Conservation (phyloP, 2,888 invertebrate species). For the Agonopterix heracliana region DNA sequence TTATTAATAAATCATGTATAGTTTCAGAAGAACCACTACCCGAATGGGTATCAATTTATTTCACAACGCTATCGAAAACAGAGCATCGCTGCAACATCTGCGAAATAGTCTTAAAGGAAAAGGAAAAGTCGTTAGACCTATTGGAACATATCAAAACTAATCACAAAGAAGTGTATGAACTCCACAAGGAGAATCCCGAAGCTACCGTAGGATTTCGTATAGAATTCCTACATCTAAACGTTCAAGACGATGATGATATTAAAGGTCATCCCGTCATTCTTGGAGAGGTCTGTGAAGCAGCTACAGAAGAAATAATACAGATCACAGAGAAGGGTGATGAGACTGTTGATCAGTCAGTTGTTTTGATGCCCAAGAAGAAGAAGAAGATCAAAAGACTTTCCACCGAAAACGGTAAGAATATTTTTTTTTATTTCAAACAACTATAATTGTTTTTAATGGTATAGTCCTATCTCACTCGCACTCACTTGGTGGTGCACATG, state of each 20-base stretch:
- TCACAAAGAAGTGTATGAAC: conserved; percentile 52
- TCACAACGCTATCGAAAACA: conserved; percentile 27
- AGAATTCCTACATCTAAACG: conserved; percentile 56
- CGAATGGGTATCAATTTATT: conserved; percentile 61
- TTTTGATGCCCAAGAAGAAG: background rate
- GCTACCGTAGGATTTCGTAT: conserved; percentile 57
- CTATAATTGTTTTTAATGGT: too few species aligned
- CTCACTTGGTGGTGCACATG: too few species aligned
- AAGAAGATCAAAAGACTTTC: background rate
- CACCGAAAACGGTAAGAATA: background rate
- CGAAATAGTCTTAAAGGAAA: conserved; percentile 29
- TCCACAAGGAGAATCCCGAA: conserved; percentile 57
- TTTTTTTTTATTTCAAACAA: too few species aligned
- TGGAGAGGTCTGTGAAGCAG: conserved; percentile 45
- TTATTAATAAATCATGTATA: background rate
- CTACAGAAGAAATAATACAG: conserved; percentile 20
- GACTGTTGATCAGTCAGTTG: background rate
- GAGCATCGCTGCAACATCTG: conserved; percentile 55
- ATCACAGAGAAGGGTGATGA: conserved; percentile 2
- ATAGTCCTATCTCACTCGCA: too few species aligned
- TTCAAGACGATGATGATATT: conserved; percentile 40
- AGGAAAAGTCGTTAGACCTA: conserved; percentile 37
- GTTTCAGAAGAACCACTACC: conserved; percentile 24
- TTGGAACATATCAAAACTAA: conserved; percentile 40
- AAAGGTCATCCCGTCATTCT: conserved; percentile 43